Evolutionary conservation across 2,797 vertebrate genomes (phyloP).

Genomic region (Echeneis naucrates): DNA sequence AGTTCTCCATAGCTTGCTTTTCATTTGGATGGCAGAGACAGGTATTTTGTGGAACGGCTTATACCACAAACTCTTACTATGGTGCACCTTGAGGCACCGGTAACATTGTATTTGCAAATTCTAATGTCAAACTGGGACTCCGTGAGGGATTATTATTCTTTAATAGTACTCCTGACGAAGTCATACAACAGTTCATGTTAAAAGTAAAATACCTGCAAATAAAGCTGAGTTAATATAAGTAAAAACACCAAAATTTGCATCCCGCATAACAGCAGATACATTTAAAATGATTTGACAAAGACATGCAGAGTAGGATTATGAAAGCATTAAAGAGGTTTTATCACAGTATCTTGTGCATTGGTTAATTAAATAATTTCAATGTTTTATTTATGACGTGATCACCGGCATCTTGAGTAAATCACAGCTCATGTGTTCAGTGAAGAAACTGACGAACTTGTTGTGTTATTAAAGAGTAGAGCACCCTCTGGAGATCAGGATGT

Average conservation of each 20-base stretch:
- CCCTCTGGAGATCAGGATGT: slow-evolving; percentile 45
- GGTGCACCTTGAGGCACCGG: no score
- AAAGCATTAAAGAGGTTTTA: neutral
- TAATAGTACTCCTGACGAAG: no score
- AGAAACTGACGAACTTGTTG: neutral
- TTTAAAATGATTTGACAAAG: neutral
- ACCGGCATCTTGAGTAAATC: neutral
- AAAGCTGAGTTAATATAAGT: neutral
- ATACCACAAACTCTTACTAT: no score
- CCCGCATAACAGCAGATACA: neutral
- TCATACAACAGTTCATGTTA: no score
- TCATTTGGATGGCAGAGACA: no score
- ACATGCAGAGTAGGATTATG: neutral
- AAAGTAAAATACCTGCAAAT: neutral
- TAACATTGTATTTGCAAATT: no score
- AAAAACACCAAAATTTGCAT: neutral
- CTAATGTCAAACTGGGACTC: neutral
- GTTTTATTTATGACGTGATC: neutral
- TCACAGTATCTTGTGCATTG: neutral
- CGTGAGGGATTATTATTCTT: neutral
- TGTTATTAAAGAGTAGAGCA: slow-evolving; percentile 16
- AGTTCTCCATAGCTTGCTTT: no score
- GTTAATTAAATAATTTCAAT: neutral
- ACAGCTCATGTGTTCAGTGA: neutral
- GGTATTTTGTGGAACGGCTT: no score